A percentile compares a stretch with the other conserved stretches of the same genome.
phyloP scores from a whole-genome alignment of 2,888 invertebrate genomes.

The Azorinus chamasolen region DNA sequence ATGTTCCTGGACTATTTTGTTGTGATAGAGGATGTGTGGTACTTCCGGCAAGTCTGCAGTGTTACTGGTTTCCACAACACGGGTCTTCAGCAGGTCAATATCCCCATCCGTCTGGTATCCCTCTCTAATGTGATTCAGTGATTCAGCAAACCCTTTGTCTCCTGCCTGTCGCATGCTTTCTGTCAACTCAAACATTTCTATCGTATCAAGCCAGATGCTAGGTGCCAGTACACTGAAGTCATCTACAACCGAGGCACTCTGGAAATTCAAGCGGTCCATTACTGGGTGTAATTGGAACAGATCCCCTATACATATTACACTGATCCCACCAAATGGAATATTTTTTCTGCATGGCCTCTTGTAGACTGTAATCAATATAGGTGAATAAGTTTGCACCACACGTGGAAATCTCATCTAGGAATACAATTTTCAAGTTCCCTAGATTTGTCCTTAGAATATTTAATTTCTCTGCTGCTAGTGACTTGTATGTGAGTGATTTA shows the following conservation, averaged over 20 bases:
- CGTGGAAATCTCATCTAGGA: constrained; percentile 56
- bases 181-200: too few species aligned
- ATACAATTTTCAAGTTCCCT: constrained; percentile 21
- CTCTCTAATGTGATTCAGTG: background rate
- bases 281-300: constrained; percentile 58
- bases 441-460: constrained; percentile 27
- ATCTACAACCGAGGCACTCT: background rate
- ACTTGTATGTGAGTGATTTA: constrained; percentile 19
- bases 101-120: constrained; percentile 5
- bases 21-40: constrained; percentile 15
- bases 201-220: too few species aligned
- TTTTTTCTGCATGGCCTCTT: constrained; percentile 20
- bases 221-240: too few species aligned
- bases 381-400: constrained; percentile 41
- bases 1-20: constrained; percentile 3
- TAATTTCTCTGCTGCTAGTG: constrained; percentile 6
- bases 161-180: too few species aligned
- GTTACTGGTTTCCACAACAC: too few species aligned
- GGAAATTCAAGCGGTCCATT: constrained; percentile 44
- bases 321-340: constrained; percentile 36
- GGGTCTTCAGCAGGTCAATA: background rate
- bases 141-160: too few species aligned
- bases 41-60: too few species aligned
- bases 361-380: constrained; percentile 28
- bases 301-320: constrained; percentile 48